Conservation (phyloP, 2,888 invertebrate species). For the Eledone cirrhosa region DNA sequence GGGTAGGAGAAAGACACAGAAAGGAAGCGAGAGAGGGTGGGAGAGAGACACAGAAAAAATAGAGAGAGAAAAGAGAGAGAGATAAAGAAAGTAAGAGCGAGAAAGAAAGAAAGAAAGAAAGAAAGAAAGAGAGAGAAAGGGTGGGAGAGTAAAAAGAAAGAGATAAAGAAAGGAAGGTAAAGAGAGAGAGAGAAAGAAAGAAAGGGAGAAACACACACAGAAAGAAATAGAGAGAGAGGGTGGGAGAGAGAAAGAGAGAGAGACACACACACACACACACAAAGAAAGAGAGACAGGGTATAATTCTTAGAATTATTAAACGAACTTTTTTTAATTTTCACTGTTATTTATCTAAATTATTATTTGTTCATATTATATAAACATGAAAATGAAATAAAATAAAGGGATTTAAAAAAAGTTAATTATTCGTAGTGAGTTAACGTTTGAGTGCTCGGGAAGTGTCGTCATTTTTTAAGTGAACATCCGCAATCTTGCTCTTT, state of each 20-base stretch:
- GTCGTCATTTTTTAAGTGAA: not conserved
- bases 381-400: no score
- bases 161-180: not conserved
- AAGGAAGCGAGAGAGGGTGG: not conserved
- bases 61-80: not conserved
- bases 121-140: not conserved
- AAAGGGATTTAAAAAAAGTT: no score
- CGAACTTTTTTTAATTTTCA: no score
- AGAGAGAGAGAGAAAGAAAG: not conserved
- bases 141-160: not conserved
- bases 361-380: no score
- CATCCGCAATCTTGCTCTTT: not conserved
- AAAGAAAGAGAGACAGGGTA: no score
- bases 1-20: not conserved
- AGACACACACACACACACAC: not conserved
- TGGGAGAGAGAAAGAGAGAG: not conserved
- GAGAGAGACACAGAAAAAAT: not conserved
- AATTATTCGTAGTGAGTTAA: no score
- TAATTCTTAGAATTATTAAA: no score
- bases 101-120: not conserved
- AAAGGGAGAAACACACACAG: not conserved
- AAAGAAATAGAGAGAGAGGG: not conserved
- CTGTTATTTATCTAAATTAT: no score
- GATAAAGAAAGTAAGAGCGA: not conserved
- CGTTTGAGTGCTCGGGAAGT: slow-evolving; percentile 9